These are phyloP conservation scores for Pocillopora damicornis DNA, from an alignment of 64 coral and sea anemone genomes.

Conservation along the genomic window DNA sequence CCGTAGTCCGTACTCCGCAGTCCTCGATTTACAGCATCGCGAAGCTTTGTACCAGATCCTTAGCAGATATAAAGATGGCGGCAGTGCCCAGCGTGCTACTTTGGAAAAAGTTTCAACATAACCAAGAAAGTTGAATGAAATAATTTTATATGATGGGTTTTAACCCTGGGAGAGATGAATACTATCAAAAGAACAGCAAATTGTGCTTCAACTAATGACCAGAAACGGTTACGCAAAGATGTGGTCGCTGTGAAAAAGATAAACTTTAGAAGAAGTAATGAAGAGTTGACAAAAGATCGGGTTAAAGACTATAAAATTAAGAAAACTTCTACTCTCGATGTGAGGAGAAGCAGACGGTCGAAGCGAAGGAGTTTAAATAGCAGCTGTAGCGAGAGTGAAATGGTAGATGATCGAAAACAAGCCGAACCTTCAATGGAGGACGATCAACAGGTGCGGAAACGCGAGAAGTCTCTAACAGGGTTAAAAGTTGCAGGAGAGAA, in stretches of 20 bases:
- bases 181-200: conserved; percentile 15
- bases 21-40: no score
- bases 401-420: background rate
- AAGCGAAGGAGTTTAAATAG: background rate
- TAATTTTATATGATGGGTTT: conserved; percentile 2
- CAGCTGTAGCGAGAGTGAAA: conserved; percentile 8
- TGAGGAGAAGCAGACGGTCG: conserved; percentile 11
- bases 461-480: background rate
- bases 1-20: no score
- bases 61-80: no score
- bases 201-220: background rate
- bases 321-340: background rate
- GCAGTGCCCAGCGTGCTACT: no score
- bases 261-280: background rate
- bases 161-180: conserved; percentile 1
- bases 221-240: conserved; percentile 17
- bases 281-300: no score
- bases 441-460: background rate
- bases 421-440: background rate
- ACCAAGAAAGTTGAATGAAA: background rate
- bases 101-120: no score
- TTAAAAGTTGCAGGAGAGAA: background rate
- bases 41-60: background rate
- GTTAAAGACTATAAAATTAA: background rate
- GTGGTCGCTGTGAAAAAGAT: conserved; percentile 1